phyloP scores from a whole-genome alignment of 23 tunicate species.

The Halocynthia roretzi region DNA sequence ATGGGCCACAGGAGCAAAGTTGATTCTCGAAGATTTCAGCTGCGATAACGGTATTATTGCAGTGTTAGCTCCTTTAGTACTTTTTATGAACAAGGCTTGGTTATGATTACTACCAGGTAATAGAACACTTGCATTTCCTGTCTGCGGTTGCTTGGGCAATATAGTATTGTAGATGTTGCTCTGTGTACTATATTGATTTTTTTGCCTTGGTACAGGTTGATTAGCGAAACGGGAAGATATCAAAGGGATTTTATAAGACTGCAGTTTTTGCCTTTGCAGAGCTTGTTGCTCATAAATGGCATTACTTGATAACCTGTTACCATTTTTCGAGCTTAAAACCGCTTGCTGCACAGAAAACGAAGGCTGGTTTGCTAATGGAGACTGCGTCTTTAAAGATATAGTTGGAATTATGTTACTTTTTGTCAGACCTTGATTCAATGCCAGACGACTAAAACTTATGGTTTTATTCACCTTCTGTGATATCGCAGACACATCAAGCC shows the following conservation, averaged over 20 bases:
- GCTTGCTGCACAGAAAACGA: background rate
- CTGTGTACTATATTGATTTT: no score
- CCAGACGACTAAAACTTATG: conserved; percentile 8
- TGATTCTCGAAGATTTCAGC: background rate
- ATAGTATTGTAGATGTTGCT: background rate
- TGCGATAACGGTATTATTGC: conserved; percentile 1
- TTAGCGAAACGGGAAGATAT: background rate
- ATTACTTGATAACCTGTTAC: conserved; percentile 5
- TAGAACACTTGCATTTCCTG: no score
- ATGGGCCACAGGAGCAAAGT: background rate
- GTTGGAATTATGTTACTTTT: conserved; percentile 10
- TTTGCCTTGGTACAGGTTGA: conserved; percentile 1
- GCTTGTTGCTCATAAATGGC: conserved; percentile 13
- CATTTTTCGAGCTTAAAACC: background rate
- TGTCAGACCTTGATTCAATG: background rate
- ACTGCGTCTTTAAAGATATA: conserved; percentile 13
- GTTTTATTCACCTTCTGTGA: conserved; percentile 14
- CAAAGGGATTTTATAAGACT: conserved; percentile 22
- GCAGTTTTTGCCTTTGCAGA: conserved; percentile 25
- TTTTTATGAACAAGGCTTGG: no score
- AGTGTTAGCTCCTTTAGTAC: background rate
- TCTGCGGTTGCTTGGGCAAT: conserved; percentile 6
- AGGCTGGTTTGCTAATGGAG: background rate
- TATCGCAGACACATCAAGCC: conserved; percentile 1
- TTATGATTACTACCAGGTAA: no score